Conservation (phyloP, 1,140 invertebrate genomes). For the Lamellibrachia luymesi region DNA sequence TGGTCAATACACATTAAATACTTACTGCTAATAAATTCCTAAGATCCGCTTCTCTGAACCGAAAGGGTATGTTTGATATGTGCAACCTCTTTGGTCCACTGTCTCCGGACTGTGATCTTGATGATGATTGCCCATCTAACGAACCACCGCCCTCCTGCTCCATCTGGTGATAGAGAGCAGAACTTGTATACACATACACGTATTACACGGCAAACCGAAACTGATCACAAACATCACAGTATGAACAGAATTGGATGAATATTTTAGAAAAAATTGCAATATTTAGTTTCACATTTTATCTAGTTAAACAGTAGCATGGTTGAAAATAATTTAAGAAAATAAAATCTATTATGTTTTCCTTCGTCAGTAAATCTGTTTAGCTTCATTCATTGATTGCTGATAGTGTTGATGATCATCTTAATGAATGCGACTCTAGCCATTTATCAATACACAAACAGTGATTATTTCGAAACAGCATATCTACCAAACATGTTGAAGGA, state of each 20-base stretch:
- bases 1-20: conserved; percentile 38
- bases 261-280: neutral
- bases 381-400: neutral
- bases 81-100: conserved; percentile 57
- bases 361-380: neutral
- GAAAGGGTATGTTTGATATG: conserved; percentile 98
- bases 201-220: too few relatives aligned
- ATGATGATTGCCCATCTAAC: conserved; percentile 3
- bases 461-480: neutral
- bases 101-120: neutral
- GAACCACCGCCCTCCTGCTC: neutral
- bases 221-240: too few relatives aligned
- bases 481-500: neutral
- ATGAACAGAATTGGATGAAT: too few relatives aligned
- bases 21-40: conserved; percentile 96
- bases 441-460: neutral
- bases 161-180: neutral
- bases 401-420: neutral
- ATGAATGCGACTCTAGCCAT: neutral
- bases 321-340: neutral
- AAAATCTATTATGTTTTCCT: neutral
- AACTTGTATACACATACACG: neutral
- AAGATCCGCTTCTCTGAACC: conserved; percentile 96
- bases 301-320: neutral
- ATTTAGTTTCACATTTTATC: neutral